Conservation (phyloP, 2,888 invertebrate genomes). For the Synergus umbraculus region DNA sequence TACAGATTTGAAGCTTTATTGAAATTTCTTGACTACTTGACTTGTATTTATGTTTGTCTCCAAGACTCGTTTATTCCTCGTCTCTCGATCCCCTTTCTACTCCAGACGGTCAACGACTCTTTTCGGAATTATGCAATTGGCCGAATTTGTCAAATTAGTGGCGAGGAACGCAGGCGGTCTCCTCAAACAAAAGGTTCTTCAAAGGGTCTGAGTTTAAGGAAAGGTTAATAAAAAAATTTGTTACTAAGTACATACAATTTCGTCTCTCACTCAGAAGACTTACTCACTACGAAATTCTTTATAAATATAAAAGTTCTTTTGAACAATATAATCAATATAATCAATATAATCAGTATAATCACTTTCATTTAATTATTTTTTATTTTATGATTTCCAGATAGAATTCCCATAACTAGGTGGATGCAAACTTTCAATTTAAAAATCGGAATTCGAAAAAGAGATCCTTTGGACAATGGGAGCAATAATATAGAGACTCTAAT, state of each 20-base stretch:
- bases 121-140: constrained; percentile 76
- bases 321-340: neutral
- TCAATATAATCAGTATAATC: neutral
- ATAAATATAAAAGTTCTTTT: neutral
- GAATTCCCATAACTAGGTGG: neutral
- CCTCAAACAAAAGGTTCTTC: constrained; percentile 47
- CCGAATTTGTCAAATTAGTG: constrained; percentile 74
- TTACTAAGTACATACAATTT: constrained; percentile 44
- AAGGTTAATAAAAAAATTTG: constrained; percentile 22
- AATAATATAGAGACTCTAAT: constrained; percentile 39
- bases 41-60: constrained; percentile 40
- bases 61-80: constrained; percentile 24
- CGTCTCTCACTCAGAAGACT: constrained; percentile 7
- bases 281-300: neutral
- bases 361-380: neutral
- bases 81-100: constrained; percentile 23
- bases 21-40: constrained; percentile 12
- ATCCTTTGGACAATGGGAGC: constrained; percentile 27
- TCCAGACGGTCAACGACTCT: constrained; percentile 71
- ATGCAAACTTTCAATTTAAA: neutral
- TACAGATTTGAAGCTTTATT: constrained; percentile 3
- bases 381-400: neutral
- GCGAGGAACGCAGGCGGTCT: constrained; percentile 52
- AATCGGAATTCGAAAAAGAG: constrained; percentile 14
- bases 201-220: constrained; percentile 23